A percentile compares a stretch with the other conserved stretches of the same genome.
These are phyloP conservation scores for Pristionchus japonicus DNA, from an alignment of 2,888 invertebrate genomes.

Conservation along the genomic window DNA sequence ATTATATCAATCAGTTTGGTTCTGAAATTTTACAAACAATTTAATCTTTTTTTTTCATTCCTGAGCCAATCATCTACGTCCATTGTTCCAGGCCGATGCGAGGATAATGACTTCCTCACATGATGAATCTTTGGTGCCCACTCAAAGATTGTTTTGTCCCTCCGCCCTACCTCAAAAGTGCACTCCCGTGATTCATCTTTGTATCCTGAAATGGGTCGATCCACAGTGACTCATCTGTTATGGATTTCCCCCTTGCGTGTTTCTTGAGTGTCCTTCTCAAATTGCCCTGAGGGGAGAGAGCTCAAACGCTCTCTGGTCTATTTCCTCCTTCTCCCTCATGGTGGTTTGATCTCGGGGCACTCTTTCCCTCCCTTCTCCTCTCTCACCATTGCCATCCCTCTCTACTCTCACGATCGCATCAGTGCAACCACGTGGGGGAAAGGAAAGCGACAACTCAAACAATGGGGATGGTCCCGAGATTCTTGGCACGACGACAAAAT, in stretches of 20 bases:
- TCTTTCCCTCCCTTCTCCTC: not conserved
- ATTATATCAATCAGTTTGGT: too few species aligned
- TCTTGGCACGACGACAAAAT: not conserved
- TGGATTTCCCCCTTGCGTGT: not conserved
- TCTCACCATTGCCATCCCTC: not conserved
- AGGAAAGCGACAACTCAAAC: constrained; percentile 5
- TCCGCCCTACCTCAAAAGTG: not conserved
- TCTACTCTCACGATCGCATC: constrained; percentile 1
- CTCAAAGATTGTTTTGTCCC: not conserved
- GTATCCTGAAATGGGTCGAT: not conserved
- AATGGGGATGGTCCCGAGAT: not conserved
- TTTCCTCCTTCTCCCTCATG: not conserved
- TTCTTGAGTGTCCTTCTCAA: constrained; percentile 11
- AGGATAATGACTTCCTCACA: not conserved
- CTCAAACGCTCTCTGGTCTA: not conserved
- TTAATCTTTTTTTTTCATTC: too few species aligned
- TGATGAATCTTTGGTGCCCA: not conserved
- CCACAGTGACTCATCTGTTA: not conserved
- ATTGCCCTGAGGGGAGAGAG: not conserved
- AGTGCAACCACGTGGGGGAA: constrained; percentile 11
- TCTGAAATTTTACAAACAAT: too few species aligned
- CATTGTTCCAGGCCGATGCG: not conserved
- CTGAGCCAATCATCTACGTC: too few species aligned
- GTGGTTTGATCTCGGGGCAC: constrained; percentile 6
- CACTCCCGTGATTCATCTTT: not conserved